A percentile compares a stretch with the other conserved stretches of the same genome.
phyloP scores from a whole-genome alignment of 2,888 invertebrate species.

The Pyrocoelia pectoralis region DNA sequence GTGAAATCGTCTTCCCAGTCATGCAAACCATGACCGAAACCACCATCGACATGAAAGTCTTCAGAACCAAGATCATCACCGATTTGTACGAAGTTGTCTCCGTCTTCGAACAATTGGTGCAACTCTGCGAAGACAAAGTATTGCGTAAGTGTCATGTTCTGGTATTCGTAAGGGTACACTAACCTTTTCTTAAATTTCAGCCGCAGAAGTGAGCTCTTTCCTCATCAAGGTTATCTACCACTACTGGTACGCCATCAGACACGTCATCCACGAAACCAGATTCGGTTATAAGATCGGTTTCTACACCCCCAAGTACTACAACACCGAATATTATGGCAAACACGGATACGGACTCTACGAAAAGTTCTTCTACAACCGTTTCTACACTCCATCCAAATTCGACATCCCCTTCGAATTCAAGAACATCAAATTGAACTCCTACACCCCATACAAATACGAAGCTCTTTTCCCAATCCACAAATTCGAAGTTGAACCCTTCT shows the following conservation, averaged over 20 bases:
- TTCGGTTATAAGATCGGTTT: too few species aligned
- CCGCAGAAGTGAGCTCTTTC: neutral
- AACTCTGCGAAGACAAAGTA: neutral
- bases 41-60: neutral
- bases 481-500: neutral
- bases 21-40: too few species aligned
- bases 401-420: too few species aligned
- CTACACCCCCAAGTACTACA: too few species aligned
- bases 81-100: too few species aligned
- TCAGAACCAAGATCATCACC: too few species aligned
- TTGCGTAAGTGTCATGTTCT: conserved; percentile 6
- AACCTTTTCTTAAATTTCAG: neutral
- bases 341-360: too few species aligned
- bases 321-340: too few species aligned
- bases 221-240: neutral
- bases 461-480: neutral
- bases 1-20: conserved; percentile 5
- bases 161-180: neutral
- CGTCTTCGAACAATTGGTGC: too few species aligned
- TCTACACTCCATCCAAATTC: too few species aligned
- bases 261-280: too few species aligned
- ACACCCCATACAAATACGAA: too few species aligned
- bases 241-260: neutral
- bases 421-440: neutral
- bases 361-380: neutral